Base-by-base conservation (phyloP, 2,888 invertebrate genomes). In the Dioctria rufipes region DNA sequence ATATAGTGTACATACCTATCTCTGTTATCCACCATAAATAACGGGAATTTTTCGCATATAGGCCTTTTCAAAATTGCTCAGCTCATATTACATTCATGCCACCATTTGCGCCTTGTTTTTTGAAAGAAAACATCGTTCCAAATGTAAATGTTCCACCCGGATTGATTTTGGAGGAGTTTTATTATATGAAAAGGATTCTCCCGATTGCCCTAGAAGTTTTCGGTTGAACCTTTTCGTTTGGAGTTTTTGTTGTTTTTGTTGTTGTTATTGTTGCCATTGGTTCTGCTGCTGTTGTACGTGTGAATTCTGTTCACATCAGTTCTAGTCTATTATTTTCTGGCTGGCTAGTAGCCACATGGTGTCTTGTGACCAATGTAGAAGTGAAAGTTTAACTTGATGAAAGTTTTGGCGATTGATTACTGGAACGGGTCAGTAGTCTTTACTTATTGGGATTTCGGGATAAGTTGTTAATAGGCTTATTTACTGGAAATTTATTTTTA, bases 401-500 rank as follows among this genome's bases (percentile, higher is more conserved):
- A 67, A 67, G 67, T 67, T 67, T 11, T 67, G 65, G 25, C 67
- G 67, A 67, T 67, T 67, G 67, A 67, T 67, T 67, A 37, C 67
- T 46, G 46, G 46, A 65, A 11, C 65, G 40, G 67, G 67, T 67
- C 25, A 67, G 67, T 67, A 37, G 43, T 46, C 67, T 43, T 67
- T 42, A 67, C 46, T 67, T 67, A 67, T 67, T 49, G 67, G 11
- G 49, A 67, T 49, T 42, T 42, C 67, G 11, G 67, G 42, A 13
- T 67, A 43, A 46, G 67, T 42, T 67, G 67, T 49, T 67, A 67
- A 67, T 49, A 67, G 46, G 67, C 37, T 49, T n/a, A 11, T 11
- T 51, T 11, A 25, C 11, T 51, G 11, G 51, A 6, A 51, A 51
- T 6, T 51, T 11, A 51, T 51, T 11, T 11, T 51, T 11, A 51